Percentiles rank a stretch among this genome's conserved stretches.
Evolutionary conservation across 1,140 invertebrate genomes (phyloP).

Genomic region (Brachionus sp.): DNA sequence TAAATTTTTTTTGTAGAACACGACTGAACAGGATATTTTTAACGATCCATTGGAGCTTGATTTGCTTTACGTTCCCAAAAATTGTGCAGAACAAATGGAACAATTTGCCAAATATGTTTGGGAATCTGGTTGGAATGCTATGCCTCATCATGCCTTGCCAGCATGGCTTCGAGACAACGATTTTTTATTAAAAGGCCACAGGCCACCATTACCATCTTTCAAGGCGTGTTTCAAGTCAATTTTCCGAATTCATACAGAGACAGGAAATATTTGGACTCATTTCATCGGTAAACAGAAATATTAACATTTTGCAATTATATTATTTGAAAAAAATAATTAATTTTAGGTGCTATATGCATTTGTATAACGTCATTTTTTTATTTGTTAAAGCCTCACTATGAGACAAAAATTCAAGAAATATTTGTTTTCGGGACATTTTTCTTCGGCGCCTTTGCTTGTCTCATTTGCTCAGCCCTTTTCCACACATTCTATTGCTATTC

Average conservation of each 20-base stretch:
- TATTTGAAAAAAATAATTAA: constrained; percentile 67
- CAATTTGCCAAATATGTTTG: constrained; percentile 87
- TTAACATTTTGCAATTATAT: background rate
- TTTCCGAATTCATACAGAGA: constrained; percentile 80
- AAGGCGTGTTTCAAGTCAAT: constrained; percentile 93
- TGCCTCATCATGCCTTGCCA: constrained; percentile 65
- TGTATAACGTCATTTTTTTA: constrained; percentile 65
- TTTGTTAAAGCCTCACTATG: constrained; percentile 55
- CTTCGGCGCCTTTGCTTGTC: constrained; percentile 87
- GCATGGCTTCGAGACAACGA: constrained; percentile 98
- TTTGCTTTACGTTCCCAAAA: constrained; percentile 24
- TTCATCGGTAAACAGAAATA: constrained; percentile 66
- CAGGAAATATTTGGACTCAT: constrained; percentile 98
- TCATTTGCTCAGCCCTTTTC: constrained; percentile 93
- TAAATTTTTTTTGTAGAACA: background rate
- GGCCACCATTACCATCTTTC: constrained; percentile 91
- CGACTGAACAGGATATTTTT: background rate
- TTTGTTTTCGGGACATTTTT: constrained; percentile 73
- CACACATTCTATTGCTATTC: constrained; percentile 98
- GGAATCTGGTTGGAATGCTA: constrained; percentile 66
- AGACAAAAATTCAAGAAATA: constrained; percentile 79
- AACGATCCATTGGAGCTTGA: background rate
- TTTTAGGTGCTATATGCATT: constrained; percentile 72
- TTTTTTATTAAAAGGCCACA: constrained; percentile 86
- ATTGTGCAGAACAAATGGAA: constrained; percentile 77